phyloP scores from a whole-genome alignment of 2,888 invertebrate species.

The Ectemnius cavifrons region DNA sequence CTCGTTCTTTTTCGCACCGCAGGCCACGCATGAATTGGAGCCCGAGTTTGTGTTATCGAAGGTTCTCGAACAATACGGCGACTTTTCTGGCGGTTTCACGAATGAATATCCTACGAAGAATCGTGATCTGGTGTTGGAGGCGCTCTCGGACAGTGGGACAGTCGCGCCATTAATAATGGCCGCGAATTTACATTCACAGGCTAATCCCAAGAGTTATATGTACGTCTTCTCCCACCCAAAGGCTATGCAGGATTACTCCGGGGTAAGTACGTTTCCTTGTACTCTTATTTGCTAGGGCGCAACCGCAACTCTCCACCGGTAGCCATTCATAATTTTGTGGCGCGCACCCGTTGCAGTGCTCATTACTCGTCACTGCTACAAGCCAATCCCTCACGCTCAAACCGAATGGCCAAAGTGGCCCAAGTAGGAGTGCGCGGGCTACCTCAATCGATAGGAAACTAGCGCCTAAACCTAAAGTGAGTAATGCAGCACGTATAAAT shows the following conservation, averaged over 20 bases:
- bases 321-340: no score
- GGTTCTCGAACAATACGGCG: slow-evolving; percentile 72
- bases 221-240: slow-evolving; percentile 94
- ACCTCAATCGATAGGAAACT: no score
- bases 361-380: no score
- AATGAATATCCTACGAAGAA: slow-evolving; percentile 81
- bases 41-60: slow-evolving; percentile 70
- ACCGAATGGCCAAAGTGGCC: no score
- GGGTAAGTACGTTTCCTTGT: slow-evolving; percentile 81
- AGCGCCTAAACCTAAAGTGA: not conserved
- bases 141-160: slow-evolving; percentile 93
- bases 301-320: not conserved
- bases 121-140: slow-evolving; percentile 90
- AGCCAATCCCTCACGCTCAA: no score
- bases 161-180: slow-evolving; percentile 89
- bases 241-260: slow-evolving; percentile 86
- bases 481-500: not conserved
- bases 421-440: no score
- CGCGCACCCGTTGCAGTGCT: no score
- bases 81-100: slow-evolving; percentile 80
- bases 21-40: slow-evolving; percentile 75
- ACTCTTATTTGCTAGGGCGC: not conserved
- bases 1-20: slow-evolving; percentile 34
- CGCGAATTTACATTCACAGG: slow-evolving; percentile 86
- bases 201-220: slow-evolving; percentile 89